phyloP scores from a whole-genome alignment of 1,140 invertebrate species.

The Lethrus apterus region DNA sequence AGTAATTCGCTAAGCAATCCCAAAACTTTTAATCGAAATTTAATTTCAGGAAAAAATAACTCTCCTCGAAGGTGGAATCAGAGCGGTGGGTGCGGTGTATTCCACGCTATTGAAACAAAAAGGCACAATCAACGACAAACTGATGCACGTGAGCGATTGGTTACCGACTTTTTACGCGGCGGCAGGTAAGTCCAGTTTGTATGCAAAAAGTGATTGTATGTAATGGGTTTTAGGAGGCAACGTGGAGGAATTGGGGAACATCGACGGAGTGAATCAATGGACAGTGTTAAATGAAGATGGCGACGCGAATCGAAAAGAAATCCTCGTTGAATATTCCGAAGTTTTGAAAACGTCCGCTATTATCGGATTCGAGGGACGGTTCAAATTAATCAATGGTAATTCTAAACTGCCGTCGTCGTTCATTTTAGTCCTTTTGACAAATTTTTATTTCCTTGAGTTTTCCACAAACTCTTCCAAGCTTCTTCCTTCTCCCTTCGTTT shows the following conservation, averaged over 20 bases:
- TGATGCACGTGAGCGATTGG: conserved; percentile 83
- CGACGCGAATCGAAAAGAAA: conserved; percentile 43
- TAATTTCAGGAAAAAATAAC: conserved; percentile 55
- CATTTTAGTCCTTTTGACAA: too few relatives aligned
- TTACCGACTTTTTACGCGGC: conserved; percentile 71
- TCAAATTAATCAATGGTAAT: conserved; percentile 48
- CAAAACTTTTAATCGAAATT: conserved; percentile 43
- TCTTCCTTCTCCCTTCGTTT: too few relatives aligned
- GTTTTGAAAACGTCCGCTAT: conserved; percentile 61
- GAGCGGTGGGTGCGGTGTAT: conserved; percentile 60
- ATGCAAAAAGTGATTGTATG: background rate
- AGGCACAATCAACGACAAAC: conserved; percentile 53
- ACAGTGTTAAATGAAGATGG: conserved; percentile 48
- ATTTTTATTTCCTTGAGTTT: too few relatives aligned
- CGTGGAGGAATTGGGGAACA: conserved; percentile 23
- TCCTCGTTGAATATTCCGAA: conserved; percentile 85
- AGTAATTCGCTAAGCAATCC: conserved; percentile 40
- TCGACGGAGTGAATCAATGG: conserved; percentile 79
- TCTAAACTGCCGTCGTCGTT: conserved; percentile 3
- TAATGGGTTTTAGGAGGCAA: conserved; percentile 41
- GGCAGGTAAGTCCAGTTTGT: conserved; percentile 44
- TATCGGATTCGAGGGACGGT: conserved; percentile 71
- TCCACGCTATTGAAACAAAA: conserved; percentile 49
- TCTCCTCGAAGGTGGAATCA: conserved; percentile 82
- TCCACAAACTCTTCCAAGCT: too few relatives aligned